phyloP scores from a whole-genome alignment of 1,140 invertebrate species.

The Brachionus manjavacas region DNA sequence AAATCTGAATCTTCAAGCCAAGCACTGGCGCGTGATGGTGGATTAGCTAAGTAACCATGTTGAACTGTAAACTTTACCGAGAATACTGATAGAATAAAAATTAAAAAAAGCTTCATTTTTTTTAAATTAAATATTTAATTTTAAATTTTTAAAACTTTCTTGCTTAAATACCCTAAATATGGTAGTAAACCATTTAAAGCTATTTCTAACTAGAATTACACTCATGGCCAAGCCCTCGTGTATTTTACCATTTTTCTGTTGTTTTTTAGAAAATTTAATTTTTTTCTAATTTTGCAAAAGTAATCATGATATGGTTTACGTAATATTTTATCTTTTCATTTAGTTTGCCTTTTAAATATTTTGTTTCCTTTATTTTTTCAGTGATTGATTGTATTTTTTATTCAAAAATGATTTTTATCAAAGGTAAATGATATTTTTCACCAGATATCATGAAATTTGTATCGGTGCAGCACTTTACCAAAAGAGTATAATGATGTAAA shows the following conservation, averaged over 20 bases:
- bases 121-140: background rate
- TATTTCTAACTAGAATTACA: background rate
- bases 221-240: background rate
- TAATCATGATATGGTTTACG: slow-evolving; percentile 3
- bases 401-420: background rate
- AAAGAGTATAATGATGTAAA: too few species aligned
- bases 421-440: background rate
- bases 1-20: slow-evolving; percentile 36
- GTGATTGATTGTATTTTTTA: background rate
- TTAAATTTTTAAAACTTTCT: background rate
- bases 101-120: background rate
- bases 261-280: background rate
- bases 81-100: background rate
- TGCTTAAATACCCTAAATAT: background rate
- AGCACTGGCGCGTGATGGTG: slow-evolving; percentile 32
- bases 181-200: background rate
- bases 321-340: slow-evolving; percentile 3
- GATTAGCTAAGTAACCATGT: slow-evolving; percentile 20
- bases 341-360: background rate
- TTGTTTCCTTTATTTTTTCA: background rate
- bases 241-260: background rate
- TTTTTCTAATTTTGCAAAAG: background rate
- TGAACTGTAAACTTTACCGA: background rate
- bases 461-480: background rate
- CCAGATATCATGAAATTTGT: background rate